Base-by-base conservation (phyloP, 2,113 vertebrate species). In the Tetrax tetrax region DNA sequence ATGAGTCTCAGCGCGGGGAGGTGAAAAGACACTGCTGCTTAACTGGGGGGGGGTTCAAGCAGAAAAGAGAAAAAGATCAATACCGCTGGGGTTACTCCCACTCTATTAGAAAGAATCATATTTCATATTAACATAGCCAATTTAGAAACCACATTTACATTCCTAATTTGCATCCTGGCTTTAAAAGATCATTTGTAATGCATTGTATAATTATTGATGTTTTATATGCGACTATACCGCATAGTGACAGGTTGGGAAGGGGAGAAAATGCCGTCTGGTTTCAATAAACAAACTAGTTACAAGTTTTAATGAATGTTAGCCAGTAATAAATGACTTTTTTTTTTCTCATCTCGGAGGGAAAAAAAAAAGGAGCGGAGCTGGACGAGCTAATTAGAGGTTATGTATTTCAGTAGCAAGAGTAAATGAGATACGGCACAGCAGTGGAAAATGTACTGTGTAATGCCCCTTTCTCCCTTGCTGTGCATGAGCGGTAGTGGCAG, bases 1-100 rank as follows among this genome's bases (percentile, higher is more conserved):
- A 98, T 98, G 98, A 98, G 98, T 95, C 98, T 97, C 95, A 83
- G 95, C 29, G 47, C 93, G 43, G 91, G 97, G 96, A 98, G 98
- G 98, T 97, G 98, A 97, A 97, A 98, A 98, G 97, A 96, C 97
- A 96, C 93, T 91, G 93, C 97, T 97, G 96, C 91, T 97, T 97
- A 94, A 97, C 95, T 91, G 51, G 57, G 91, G 95, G 87, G 75
- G 68, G 56, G 63, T 11, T 93, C 56, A 63, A 87, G 79, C 91
- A 94, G 89, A 76, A 93, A 85, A 97, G 83, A 79, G 77, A 95
- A 89, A 89, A 91, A 95, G 97, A 98, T 97, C 97, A 97, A 97
- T 97, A 97, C 98, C 97, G 33, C 90, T 96, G 95, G 97, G 98
- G 96, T 97, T 65, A 81, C 93, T 97, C 95, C 92, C 89, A 83